Conservation (phyloP, 2,888 invertebrate species). For the Drosophila barbarae region DNA sequence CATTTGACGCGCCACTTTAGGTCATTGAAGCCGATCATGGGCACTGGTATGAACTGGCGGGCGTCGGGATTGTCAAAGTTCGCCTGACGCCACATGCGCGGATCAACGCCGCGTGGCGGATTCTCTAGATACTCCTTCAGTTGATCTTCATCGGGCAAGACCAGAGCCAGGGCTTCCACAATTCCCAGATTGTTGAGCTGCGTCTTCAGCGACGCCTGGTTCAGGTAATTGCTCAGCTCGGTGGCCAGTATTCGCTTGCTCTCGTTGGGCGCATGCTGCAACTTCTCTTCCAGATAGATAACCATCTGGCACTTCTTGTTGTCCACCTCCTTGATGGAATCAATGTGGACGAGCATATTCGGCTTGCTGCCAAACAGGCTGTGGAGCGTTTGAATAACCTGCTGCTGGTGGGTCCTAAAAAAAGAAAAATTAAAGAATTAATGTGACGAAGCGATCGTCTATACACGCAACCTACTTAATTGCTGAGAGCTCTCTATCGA, state of each 20-base stretch:
- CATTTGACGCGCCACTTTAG: slow-evolving; percentile 89
- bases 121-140: slow-evolving; percentile 92
- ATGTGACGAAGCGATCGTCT: no score
- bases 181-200: slow-evolving; percentile 88
- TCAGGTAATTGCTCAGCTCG: slow-evolving; percentile 86
- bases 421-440: neutral
- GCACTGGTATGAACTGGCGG: slow-evolving; percentile 93
- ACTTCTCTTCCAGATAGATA: slow-evolving; percentile 87
- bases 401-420: slow-evolving; percentile 85
- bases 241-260: slow-evolving; percentile 86
- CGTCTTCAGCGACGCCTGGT: slow-evolving; percentile 85
- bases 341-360: slow-evolving; percentile 88
- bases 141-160: slow-evolving; percentile 88
- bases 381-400: slow-evolving; percentile 84
- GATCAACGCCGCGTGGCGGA: slow-evolving; percentile 95
- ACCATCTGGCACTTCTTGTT: slow-evolving; percentile 89
- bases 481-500: slow-evolving; percentile 90
- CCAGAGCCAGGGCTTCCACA: slow-evolving; percentile 85
- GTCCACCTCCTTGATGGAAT: slow-evolving; percentile 87
- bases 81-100: slow-evolving; percentile 96
- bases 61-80: slow-evolving; percentile 97
- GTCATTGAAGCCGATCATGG: slow-evolving; percentile 94
- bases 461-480: slow-evolving; percentile 82
- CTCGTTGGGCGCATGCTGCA: slow-evolving; percentile 82
- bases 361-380: slow-evolving; percentile 91